Percentiles rank a stretch among this genome's conserved stretches.
Evolutionary conservation across 1,140 invertebrate genomes (phyloP).

Genomic region (Leptinotarsa undecemlineata): DNA sequence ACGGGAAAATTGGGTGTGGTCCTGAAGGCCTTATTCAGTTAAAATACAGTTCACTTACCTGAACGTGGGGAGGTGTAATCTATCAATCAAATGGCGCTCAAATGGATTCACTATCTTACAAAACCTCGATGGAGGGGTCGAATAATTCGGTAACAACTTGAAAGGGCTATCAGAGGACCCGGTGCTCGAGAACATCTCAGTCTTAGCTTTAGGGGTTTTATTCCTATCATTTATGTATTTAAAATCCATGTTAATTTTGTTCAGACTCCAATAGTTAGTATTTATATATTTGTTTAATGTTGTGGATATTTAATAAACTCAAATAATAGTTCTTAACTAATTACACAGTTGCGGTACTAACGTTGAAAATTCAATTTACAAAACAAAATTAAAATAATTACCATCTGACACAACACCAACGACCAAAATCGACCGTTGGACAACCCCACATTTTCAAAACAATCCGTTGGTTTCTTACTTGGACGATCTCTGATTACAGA

Average conservation of each 20-base stretch:
- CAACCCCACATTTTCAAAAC: conserved; percentile 19
- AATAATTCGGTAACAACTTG: conserved; percentile 39
- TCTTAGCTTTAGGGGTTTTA: conserved; percentile 36
- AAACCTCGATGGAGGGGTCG: conserved; percentile 48
- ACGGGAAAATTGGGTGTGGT: conserved; percentile 24
- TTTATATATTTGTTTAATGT: no score
- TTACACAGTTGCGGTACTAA: no score
- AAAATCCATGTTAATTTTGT: conserved; percentile 32
- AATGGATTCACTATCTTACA: conserved; percentile 51
- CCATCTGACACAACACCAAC: neutral
- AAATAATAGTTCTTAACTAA: no score
- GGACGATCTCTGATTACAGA: neutral
- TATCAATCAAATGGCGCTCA: conserved; percentile 46
- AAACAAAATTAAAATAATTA: no score
- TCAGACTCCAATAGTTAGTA: neutral
- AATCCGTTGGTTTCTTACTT: neutral
- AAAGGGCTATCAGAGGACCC: conserved; percentile 43
- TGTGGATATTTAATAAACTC: no score
- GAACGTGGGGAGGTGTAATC: conserved; percentile 48
- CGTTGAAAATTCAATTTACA: no score
- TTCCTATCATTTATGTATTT: conserved; percentile 36
- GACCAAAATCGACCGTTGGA: conserved; percentile 14
- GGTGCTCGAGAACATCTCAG: conserved; percentile 30
- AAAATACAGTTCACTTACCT: conserved; percentile 42
- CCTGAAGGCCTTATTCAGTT: neutral